A percentile compares a stretch with the other conserved stretches of the same genome.
These are phyloP conservation scores for Gyrodactylus bullatarudis DNA, from an alignment of 1,140 invertebrate genomes.

Conservation along the genomic window DNA sequence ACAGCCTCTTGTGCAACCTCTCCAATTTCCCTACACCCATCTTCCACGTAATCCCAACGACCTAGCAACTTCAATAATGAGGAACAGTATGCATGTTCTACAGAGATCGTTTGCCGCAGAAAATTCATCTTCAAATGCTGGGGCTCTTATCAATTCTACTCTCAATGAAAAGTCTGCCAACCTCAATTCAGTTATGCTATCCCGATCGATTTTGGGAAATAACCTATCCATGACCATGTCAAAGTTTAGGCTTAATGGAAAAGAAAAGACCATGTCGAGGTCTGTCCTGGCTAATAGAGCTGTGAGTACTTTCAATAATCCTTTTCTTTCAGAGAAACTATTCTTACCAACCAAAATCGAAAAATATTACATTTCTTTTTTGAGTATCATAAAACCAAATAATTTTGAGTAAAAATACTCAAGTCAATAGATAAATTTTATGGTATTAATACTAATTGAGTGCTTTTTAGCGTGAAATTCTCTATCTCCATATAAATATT, in stretches of 20 bases:
- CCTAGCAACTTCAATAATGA: neutral
- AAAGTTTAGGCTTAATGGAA: neutral
- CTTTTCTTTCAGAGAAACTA: too few species aligned
- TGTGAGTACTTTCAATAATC: too few species aligned
- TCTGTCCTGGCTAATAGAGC: neutral
- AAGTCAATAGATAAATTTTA: too few species aligned
- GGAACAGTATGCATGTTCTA: neutral
- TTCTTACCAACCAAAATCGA: too few species aligned
- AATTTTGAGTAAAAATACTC: too few species aligned
- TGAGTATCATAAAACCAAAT: too few species aligned
- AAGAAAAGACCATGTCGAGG: neutral
- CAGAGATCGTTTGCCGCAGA: neutral
- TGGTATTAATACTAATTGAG: too few species aligned
- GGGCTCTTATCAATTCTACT: neutral
- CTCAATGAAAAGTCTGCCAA: neutral
- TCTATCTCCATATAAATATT: too few species aligned
- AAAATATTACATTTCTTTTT: too few species aligned
- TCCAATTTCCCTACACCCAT: slow-evolving; percentile 2
- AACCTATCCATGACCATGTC: neutral
- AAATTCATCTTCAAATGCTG: neutral
- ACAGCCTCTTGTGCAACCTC: neutral
- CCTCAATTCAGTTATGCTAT: neutral
- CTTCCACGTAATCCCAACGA: neutral
- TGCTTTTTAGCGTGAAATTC: too few species aligned
- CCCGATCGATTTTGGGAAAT: neutral